These are phyloP conservation scores for Drosophila leontia DNA, from an alignment of 1,140 invertebrate species.

Conservation along the genomic window DNA sequence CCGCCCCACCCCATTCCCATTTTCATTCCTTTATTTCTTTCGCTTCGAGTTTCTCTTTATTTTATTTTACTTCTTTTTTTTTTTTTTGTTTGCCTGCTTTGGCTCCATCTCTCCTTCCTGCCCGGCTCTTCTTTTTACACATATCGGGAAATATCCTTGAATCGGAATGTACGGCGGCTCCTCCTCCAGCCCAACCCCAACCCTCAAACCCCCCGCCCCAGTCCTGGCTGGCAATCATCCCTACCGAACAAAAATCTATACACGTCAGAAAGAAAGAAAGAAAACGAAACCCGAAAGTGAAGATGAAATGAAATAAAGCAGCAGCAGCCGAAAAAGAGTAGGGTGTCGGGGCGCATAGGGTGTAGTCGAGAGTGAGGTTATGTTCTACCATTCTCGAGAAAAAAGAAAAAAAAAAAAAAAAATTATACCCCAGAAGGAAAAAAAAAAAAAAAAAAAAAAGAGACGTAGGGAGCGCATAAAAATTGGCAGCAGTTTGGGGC, in stretches of 20 bases:
- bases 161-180: slow-evolving; percentile 75
- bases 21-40: slow-evolving; percentile 66
- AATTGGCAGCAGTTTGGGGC: slow-evolving; percentile 82
- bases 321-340: slow-evolving; percentile 55
- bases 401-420: background rate
- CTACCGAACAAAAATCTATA: slow-evolving; percentile 70
- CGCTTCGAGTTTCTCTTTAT: slow-evolving; percentile 49
- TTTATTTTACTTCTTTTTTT: slow-evolving; percentile 43
- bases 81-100: slow-evolving; percentile 11
- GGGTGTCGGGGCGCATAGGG: slow-evolving; percentile 4
- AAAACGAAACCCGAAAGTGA: slow-evolving; percentile 81
- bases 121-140: slow-evolving; percentile 58
- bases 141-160: slow-evolving; percentile 83
- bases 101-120: background rate
- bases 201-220: background rate
- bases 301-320: slow-evolving; percentile 83
- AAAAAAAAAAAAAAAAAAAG: slow-evolving; percentile 31
- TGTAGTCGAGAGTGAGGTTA: background rate
- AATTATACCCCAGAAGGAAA: background rate
- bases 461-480: slow-evolving; percentile 76
- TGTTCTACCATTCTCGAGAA: slow-evolving; percentile 6
- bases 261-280: slow-evolving; percentile 69
- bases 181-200: slow-evolving; percentile 36
- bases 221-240: slow-evolving; percentile 38
- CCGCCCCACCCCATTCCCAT: background rate